phyloP scores from a whole-genome alignment of 2,113 vertebrate species.

The Austrofundulus limnaeus region DNA sequence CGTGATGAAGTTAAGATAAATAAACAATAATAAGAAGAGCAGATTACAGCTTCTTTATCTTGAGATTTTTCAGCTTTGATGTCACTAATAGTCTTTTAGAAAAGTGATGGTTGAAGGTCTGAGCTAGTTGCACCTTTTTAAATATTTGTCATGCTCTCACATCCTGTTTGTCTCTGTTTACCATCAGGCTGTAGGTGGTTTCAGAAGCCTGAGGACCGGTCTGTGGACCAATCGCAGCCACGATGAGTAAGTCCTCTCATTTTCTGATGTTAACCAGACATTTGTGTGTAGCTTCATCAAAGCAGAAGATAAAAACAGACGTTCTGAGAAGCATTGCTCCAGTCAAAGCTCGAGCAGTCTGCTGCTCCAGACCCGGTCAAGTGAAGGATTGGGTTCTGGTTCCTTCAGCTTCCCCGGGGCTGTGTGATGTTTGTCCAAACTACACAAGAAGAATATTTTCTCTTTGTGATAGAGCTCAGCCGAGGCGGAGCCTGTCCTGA shows the following conservation, averaged over 20 bases:
- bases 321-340: too few species aligned
- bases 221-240: conserved; percentile 48
- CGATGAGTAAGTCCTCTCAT: conserved; percentile 77
- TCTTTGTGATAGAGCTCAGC: too few species aligned
- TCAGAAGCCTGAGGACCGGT: conserved; percentile 53
- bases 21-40: neutral
- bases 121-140: conserved; percentile 11
- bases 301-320: conserved; percentile 43
- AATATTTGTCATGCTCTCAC: too few species aligned
- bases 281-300: conserved; percentile 10
- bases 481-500: conserved; percentile 56
- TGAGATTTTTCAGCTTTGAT: neutral
- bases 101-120: conserved; percentile 1
- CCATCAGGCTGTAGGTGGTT: conserved; percentile 57
- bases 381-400: conserved; percentile 58
- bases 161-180: conserved; percentile 23
- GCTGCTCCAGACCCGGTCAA: conserved; percentile 36
- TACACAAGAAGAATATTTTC: conserved; percentile 77
- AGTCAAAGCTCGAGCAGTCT: conserved; percentile 20
- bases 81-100: neutral
- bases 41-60: neutral
- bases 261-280: conserved; percentile 33
- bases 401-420: conserved; percentile 46
- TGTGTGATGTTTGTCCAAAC: conserved; percentile 79
- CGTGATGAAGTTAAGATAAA: neutral